A percentile compares a stretch with the other conserved stretches of the same genome.
phyloP scores from a whole-genome alignment of 2,797 vertebrate genomes.

The Sebastes cheni region DNA sequence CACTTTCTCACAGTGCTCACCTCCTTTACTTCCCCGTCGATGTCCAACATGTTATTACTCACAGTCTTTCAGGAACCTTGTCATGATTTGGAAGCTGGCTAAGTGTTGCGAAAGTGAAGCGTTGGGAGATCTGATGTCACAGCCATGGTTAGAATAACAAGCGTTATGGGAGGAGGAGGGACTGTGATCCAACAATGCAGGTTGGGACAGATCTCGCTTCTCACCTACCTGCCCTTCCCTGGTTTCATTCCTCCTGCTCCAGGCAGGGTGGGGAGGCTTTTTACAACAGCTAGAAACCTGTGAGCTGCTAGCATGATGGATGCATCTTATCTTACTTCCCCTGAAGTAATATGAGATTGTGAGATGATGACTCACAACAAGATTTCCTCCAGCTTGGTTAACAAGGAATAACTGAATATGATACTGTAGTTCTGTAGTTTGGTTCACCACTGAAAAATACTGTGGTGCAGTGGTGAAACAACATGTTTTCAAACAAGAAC shows the following conservation, averaged over 20 bases:
- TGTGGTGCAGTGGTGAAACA: no score
- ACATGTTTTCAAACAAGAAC: no score
- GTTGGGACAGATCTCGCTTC: slow-evolving; percentile 82
- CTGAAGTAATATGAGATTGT: slow-evolving; percentile 15
- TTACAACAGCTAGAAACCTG: slow-evolving; percentile 53
- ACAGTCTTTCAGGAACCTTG: slow-evolving; percentile 50
- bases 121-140: slow-evolving; percentile 79
- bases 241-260: slow-evolving; percentile 62
- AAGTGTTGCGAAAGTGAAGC: slow-evolving; percentile 73
- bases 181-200: slow-evolving; percentile 79
- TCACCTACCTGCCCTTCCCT: slow-evolving; percentile 77
- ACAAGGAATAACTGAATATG: not conserved
- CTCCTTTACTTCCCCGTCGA: slow-evolving; percentile 41
- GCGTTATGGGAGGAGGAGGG: slow-evolving; percentile 75
- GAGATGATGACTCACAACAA: not conserved
- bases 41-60: slow-evolving; percentile 41
- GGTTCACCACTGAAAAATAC: no score
- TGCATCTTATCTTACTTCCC: slow-evolving; percentile 42
- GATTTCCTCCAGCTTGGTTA: not conserved
- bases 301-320: slow-evolving; percentile 44
- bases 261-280: slow-evolving; percentile 57
- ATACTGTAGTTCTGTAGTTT: not conserved
- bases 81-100: slow-evolving; percentile 63
- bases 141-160: slow-evolving; percentile 76
- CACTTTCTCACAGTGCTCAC: slow-evolving; percentile 47